Conservation (phyloP, 2,888 invertebrate species). For the Dynastes grantii region DNA sequence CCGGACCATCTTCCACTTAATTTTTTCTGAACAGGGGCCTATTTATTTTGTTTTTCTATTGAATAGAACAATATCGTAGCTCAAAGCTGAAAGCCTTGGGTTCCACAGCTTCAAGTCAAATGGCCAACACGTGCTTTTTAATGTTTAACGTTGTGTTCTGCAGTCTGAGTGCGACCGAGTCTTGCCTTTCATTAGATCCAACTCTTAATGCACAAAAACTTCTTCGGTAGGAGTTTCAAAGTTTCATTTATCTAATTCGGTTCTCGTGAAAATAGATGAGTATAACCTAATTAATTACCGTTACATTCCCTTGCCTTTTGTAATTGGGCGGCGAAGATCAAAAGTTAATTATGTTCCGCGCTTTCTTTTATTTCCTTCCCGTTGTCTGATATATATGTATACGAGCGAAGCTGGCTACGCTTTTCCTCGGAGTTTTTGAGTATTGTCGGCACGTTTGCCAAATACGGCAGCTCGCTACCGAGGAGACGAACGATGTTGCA, state of each 20-base stretch:
- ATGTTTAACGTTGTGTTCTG: neutral
- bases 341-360: conserved; percentile 48
- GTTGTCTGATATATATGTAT: neutral
- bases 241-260: conserved; percentile 53
- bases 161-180: no score
- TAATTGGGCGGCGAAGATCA: conserved; percentile 41
- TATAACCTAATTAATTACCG: conserved; percentile 53
- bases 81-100: neutral
- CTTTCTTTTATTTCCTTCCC: conserved; percentile 41
- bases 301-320: conserved; percentile 15
- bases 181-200: conserved; percentile 51
- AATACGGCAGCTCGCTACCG: neutral
- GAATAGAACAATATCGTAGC: no score
- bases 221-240: conserved; percentile 48
- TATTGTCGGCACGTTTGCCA: conserved; percentile 13
- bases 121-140: neutral
- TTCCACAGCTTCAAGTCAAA: neutral
- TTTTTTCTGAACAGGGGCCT: no score
- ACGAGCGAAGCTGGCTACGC: neutral
- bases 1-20: no score
- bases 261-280: conserved; percentile 50
- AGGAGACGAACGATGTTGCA: neutral
- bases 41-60: no score
- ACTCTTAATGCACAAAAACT: conserved; percentile 52
- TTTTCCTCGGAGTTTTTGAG: neutral